A percentile compares a stretch with the other conserved stretches of the same genome.
These are phyloP conservation scores for Eremobia ochroleuca DNA, from an alignment of 2,888 invertebrate species.

Conservation along the genomic window DNA sequence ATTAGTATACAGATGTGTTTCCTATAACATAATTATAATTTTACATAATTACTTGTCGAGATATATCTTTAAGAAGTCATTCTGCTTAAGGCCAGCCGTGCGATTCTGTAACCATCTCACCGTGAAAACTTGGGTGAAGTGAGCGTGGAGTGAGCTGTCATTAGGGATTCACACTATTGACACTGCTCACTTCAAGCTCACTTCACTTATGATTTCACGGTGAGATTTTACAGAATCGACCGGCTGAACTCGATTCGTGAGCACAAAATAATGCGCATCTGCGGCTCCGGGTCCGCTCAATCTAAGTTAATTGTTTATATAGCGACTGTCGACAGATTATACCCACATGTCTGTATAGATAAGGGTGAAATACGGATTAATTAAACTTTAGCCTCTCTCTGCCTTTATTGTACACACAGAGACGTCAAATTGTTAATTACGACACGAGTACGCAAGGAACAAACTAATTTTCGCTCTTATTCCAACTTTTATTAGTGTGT, in stretches of 20 bases:
- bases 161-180: too few relatives aligned
- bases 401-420: conserved; percentile 42
- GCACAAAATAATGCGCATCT: conserved; percentile 50
- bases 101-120: too few relatives aligned
- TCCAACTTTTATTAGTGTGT: conserved; percentile 43
- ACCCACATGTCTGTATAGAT: conserved; percentile 65
- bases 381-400: conserved; percentile 64
- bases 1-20: neutral
- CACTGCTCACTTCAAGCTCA: too few relatives aligned
- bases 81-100: conserved; percentile 13
- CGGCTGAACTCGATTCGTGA: conserved; percentile 34
- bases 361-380: conserved; percentile 68
- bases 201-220: too few relatives aligned
- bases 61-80: neutral
- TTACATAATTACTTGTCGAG: neutral
- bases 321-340: conserved; percentile 62
- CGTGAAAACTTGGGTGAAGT: too few relatives aligned
- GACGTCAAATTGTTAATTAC: conserved; percentile 63
- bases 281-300: conserved; percentile 50
- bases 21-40: conserved; percentile 2
- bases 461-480: conserved; percentile 40
- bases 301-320: conserved; percentile 65
- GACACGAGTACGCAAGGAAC: conserved; percentile 42
- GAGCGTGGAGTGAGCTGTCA: too few relatives aligned
- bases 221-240: too few relatives aligned